phyloP scores from a whole-genome alignment of 2,888 invertebrate species.

The Nomada fucata region DNA sequence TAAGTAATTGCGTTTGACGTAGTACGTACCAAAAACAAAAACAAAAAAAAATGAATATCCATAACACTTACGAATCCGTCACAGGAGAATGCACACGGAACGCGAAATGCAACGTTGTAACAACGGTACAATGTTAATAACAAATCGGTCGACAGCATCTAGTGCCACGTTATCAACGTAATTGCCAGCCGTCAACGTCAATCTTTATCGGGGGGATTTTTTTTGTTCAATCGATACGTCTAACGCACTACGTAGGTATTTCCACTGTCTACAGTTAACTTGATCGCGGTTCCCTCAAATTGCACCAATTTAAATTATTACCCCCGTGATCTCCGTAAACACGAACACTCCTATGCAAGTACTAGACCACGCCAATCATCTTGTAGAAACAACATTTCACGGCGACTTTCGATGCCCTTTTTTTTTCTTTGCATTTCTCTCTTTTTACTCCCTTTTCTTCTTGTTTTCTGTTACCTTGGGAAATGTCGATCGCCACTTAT shows the following conservation, averaged over 20 bases:
- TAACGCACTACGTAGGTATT: not conserved
- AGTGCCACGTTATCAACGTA: conserved; percentile 1
- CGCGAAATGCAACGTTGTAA: not conserved
- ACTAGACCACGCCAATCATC: not conserved
- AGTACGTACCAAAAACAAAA: too few relatives aligned
- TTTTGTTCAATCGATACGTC: conserved; percentile 6
- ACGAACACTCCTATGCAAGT: not conserved
- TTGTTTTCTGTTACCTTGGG: not conserved
- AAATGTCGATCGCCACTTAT: not conserved
- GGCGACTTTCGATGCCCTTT: too few relatives aligned
- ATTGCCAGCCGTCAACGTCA: conserved; percentile 14
- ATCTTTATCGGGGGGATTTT: conserved; percentile 17
- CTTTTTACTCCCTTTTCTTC: too few relatives aligned
- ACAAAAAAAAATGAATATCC: too few relatives aligned
- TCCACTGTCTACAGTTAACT: not conserved
- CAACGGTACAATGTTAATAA: not conserved
- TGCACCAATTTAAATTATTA: conserved; percentile 32
- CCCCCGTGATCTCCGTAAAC: not conserved
- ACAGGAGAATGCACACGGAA: too few relatives aligned
- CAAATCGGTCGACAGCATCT: not conserved
- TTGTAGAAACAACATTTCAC: not conserved
- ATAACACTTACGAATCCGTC: too few relatives aligned
- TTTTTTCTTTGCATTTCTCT: not conserved
- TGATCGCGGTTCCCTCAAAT: conserved; percentile 9
- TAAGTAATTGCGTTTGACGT: too few relatives aligned